Evolutionary conservation across 2,888 invertebrate species (phyloP).

Genomic region (Dryococelus australis): DNA sequence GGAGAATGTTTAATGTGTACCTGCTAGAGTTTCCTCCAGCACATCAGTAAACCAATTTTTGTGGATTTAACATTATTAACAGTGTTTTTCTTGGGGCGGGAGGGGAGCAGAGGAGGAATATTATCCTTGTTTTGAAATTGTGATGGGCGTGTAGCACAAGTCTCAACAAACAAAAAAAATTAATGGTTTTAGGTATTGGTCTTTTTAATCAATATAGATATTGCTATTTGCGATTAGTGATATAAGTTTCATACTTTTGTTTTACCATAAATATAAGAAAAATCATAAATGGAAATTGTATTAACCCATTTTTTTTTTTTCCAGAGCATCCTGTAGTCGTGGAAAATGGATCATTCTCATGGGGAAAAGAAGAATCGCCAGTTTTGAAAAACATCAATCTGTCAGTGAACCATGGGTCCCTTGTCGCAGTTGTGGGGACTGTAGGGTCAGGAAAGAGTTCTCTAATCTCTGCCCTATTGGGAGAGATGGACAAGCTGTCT

Average conservation of each 20-base stretch:
- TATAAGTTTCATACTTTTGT: background rate
- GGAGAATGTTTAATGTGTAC: no score
- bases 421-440: conserved; percentile 87
- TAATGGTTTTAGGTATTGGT: no score
- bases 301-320: background rate
- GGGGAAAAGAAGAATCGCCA: conserved; percentile 73
- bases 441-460: conserved; percentile 93
- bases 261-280: background rate
- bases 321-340: conserved; percentile 79
- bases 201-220: no score
- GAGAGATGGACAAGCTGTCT: conserved; percentile 88
- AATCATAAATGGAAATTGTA: background rate
- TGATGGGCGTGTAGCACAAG: no score
- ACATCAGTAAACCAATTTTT: no score
- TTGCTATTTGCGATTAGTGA: no score
- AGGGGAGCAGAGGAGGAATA: no score
- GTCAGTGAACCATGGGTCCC: conserved; percentile 68
- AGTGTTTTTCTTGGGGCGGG: no score
- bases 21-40: no score
- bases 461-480: conserved; percentile 82
- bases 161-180: no score
- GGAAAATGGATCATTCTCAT: conserved; percentile 87
- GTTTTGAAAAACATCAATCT: conserved; percentile 80
- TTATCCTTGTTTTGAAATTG: no score
- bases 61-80: no score